Percentiles rank a stretch among this genome's conserved stretches.
phyloP scores from a whole-genome alignment of 2,113 vertebrate genomes.

The Cheilinus undulatus region DNA sequence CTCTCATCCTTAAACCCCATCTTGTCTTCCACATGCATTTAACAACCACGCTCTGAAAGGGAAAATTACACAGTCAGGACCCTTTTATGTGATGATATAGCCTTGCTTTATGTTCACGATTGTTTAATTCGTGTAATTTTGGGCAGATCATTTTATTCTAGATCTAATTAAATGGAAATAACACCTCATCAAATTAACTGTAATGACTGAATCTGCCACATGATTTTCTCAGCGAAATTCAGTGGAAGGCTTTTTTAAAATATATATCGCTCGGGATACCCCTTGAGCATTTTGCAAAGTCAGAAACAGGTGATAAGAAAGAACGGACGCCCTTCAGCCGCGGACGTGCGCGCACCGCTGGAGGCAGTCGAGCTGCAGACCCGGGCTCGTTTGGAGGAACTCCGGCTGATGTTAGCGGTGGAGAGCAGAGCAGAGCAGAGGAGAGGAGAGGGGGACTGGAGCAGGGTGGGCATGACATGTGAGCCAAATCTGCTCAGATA shows the following conservation, averaged over 20 bases:
- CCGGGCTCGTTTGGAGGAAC: slow-evolving; percentile 49
- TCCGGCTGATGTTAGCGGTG: slow-evolving; percentile 56
- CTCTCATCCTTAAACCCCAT: too few relatives aligned
- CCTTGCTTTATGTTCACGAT: too few relatives aligned
- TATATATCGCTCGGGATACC: not conserved
- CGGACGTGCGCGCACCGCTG: slow-evolving; percentile 76
- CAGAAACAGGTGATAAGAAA: not conserved
- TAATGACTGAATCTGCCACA: not conserved
- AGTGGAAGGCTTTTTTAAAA: too few relatives aligned
- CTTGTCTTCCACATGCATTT: too few relatives aligned
- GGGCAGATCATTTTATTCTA: not conserved
- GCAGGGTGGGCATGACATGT: slow-evolving; percentile 61
- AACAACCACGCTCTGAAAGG: too few relatives aligned
- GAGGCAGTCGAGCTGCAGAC: slow-evolving; percentile 80
- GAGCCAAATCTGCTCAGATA: slow-evolving; percentile 74
- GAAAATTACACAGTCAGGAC: too few relatives aligned
- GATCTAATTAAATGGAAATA: too few relatives aligned
- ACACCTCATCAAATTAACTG: not conserved
- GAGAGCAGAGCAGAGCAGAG: too few relatives aligned
- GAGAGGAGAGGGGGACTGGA: slow-evolving; percentile 8
- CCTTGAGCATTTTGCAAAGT: slow-evolving; percentile 16
- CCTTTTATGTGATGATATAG: too few relatives aligned
- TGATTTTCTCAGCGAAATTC: too few relatives aligned
- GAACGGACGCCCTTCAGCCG: slow-evolving; percentile 50
- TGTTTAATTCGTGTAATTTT: not conserved